Conservation (phyloP, 2,797 vertebrate genomes). For the Poeciliopsis turneri region DNA sequence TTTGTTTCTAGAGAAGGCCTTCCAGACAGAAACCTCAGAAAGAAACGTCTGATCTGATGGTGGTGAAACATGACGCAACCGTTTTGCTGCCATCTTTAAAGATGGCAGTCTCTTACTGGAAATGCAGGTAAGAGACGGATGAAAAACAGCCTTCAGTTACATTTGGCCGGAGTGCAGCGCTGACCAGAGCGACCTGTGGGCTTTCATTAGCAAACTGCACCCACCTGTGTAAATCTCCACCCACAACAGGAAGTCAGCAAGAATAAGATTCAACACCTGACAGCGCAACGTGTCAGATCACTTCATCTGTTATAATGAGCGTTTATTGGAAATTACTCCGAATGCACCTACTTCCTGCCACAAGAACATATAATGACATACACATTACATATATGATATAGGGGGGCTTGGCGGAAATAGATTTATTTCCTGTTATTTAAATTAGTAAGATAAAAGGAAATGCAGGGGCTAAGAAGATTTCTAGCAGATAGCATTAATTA, state of each 20-base stretch:
- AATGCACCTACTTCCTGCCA: no score
- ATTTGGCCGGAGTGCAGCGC: background rate
- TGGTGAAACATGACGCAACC: background rate
- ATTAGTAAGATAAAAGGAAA: no score
- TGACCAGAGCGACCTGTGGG: background rate
- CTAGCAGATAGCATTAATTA: no score
- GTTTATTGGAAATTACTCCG: no score
- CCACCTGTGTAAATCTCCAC: no score
- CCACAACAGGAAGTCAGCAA: background rate
- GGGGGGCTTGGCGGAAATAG: no score
- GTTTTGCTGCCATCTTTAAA: background rate
- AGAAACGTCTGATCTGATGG: background rate
- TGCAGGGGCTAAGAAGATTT: no score
- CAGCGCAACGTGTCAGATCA: no score
- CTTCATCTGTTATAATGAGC: no score
- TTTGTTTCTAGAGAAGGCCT: background rate
- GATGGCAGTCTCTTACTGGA: background rate
- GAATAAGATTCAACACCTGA: background rate
- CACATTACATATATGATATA: no score
- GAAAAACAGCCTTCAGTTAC: background rate
- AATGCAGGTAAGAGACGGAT: background rate
- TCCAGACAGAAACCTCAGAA: background rate
- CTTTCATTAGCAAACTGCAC: background rate
- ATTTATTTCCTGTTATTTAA: no score
- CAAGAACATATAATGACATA: no score